Evolutionary conservation across 2,797 vertebrate genomes (phyloP).

Genomic region (Malurus leucopterus): DNA sequence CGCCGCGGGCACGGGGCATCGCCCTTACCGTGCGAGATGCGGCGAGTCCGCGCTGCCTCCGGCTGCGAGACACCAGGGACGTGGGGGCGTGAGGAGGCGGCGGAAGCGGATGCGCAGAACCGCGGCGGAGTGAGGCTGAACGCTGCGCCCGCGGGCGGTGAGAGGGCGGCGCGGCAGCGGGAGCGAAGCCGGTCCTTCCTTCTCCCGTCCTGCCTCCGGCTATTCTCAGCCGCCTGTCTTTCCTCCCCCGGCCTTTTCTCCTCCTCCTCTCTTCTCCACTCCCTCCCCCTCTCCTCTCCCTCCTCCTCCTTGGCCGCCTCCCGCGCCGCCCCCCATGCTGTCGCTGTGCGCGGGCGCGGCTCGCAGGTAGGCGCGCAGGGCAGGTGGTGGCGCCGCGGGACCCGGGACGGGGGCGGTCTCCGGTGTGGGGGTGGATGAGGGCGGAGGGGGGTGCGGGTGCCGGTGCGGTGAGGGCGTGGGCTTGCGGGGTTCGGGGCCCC

Average conservation of each 20-base stretch:
- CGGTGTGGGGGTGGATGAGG: too few relatives aligned
- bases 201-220: neutral
- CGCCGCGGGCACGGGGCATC: neutral
- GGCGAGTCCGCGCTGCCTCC: neutral
- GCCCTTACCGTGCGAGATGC: neutral
- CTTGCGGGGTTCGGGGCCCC: too few relatives aligned
- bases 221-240: neutral
- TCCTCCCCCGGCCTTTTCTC: neutral
- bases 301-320: too few relatives aligned
- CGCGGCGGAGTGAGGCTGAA: neutral
- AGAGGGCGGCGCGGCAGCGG: neutral
- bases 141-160: neutral
- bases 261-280: neutral
- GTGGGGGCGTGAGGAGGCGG: neutral
- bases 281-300: neutral
- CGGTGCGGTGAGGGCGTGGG: too few relatives aligned
- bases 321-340: neutral
- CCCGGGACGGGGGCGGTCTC: neutral
- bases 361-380: neutral
- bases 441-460: fast-evolving
- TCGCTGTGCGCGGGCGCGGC: neutral
- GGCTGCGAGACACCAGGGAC: neutral
- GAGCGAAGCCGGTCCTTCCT: too few relatives aligned
- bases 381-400: neutral
- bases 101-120: slow-evolving; percentile 52